phyloP scores from a whole-genome alignment of 1,140 invertebrate genomes.

The Drosophila quadrilineata region DNA sequence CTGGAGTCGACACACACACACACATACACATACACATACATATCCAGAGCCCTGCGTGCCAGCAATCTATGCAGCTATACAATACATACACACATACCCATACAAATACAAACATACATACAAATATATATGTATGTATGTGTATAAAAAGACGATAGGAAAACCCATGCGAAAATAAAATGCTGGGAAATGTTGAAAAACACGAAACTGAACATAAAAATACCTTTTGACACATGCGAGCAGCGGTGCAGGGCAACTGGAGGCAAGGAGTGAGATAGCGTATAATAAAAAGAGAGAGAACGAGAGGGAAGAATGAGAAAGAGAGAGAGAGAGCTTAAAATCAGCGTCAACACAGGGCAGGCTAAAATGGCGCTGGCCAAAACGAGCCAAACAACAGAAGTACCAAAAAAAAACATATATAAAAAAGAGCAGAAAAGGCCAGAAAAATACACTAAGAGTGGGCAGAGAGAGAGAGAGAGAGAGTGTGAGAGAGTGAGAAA shows the following conservation, averaged over 20 bases:
- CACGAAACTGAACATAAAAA: conserved; percentile 77
- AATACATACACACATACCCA: neutral
- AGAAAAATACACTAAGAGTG: too few species aligned
- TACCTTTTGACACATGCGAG: conserved; percentile 80
- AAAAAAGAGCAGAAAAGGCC: conserved; percentile 24
- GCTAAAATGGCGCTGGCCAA: conserved; percentile 48
- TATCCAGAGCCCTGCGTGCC: neutral
- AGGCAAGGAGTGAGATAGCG: conserved; percentile 17
- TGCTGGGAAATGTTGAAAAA: conserved; percentile 64
- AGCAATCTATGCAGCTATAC: too few species aligned
- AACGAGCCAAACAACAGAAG: conserved; percentile 35
- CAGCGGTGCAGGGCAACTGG: neutral
- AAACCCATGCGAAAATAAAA: conserved; percentile 68
- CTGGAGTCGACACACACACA: conserved; percentile 24
- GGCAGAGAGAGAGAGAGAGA: too few species aligned
- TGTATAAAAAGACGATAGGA: conserved; percentile 10
- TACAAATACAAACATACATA: neutral
- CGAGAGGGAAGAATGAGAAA: neutral
- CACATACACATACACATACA: neutral
- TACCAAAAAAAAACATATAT: neutral
- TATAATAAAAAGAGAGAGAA: neutral
- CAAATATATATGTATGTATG: neutral
- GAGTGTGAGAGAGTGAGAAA: too few species aligned
- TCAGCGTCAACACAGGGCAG: conserved; percentile 52
- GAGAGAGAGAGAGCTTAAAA: conserved; percentile 48